These are phyloP conservation scores for Globodera ellingtonae DNA, from an alignment of 1,140 invertebrate species.

Conservation along the genomic window DNA sequence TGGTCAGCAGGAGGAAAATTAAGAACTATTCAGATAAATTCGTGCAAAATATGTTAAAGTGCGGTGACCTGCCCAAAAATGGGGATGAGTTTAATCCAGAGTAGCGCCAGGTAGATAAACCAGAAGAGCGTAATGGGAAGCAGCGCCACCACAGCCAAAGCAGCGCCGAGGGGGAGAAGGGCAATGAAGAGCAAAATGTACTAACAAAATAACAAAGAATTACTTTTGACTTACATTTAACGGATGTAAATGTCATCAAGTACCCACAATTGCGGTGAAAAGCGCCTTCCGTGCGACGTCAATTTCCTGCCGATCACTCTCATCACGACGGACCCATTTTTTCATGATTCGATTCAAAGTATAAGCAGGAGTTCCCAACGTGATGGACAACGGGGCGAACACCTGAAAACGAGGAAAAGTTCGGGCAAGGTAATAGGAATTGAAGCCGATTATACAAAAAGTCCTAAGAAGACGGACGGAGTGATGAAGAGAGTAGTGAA, in stretches of 20 bases:
- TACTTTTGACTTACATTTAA: too few species aligned
- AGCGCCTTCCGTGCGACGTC: too few species aligned
- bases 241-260: too few species aligned
- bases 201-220: not conserved
- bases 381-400: too few species aligned
- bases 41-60: not conserved
- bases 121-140: not conserved
- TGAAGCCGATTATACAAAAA: conserved; percentile 5
- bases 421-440: not conserved
- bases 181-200: not conserved
- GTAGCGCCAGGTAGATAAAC: not conserved
- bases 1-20: too few species aligned
- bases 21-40: too few species aligned
- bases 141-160: not conserved
- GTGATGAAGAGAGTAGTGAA: conserved; percentile 31
- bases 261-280: too few species aligned
- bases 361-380: too few species aligned
- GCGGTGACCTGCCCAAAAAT: not conserved
- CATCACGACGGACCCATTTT: too few species aligned
- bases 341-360: too few species aligned
- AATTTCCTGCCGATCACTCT: too few species aligned
- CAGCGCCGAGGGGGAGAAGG: not conserved
- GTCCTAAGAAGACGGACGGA: conserved; percentile 11
- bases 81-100: conserved; percentile 1
- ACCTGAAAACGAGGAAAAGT: too few species aligned